A percentile compares a stretch with the other conserved stretches of the same genome.
Conservation (phyloP, 2,113 vertebrate species). For the Sinosuthora webbiana region DNA sequence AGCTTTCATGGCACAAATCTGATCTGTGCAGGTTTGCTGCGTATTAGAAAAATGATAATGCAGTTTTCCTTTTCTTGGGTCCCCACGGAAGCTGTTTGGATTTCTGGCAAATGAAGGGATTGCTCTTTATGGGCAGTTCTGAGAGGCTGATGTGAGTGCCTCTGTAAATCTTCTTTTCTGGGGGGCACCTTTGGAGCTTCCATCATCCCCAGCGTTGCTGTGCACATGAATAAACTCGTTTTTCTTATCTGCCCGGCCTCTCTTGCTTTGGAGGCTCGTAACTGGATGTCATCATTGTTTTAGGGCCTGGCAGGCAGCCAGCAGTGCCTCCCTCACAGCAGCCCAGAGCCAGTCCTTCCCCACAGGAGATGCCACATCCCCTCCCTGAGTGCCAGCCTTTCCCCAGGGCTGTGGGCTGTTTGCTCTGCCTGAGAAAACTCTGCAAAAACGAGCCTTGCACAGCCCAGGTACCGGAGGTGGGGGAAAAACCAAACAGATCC, state of each 20-base stretch:
- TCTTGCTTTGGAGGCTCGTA: background rate
- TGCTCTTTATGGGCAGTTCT: background rate
- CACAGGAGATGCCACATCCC: background rate
- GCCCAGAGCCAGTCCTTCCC: background rate
- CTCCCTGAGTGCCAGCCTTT: background rate
- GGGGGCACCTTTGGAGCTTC: background rate
- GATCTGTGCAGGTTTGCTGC: accelerated
- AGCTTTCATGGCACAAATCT: background rate
- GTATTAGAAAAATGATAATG: accelerated
- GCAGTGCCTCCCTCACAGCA: background rate
- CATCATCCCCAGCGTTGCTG: accelerated
- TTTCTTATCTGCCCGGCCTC: background rate
- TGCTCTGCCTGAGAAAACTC: background rate
- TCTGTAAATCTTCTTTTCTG: background rate
- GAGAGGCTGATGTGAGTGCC: background rate
- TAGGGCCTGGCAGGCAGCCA: background rate
- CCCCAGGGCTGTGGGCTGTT: background rate
- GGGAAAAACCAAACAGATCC: accelerated
- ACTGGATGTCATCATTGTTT: background rate
- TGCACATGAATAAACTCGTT: slow-evolving; percentile 22
- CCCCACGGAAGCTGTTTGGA: background rate
- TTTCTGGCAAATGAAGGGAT: background rate
- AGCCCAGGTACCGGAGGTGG: too few species aligned
- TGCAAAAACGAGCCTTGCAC: background rate
- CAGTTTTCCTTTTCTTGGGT: background rate